Evolutionary conservation across 1,140 invertebrate species (phyloP).

Genomic region (Penaeus japonicus): DNA sequence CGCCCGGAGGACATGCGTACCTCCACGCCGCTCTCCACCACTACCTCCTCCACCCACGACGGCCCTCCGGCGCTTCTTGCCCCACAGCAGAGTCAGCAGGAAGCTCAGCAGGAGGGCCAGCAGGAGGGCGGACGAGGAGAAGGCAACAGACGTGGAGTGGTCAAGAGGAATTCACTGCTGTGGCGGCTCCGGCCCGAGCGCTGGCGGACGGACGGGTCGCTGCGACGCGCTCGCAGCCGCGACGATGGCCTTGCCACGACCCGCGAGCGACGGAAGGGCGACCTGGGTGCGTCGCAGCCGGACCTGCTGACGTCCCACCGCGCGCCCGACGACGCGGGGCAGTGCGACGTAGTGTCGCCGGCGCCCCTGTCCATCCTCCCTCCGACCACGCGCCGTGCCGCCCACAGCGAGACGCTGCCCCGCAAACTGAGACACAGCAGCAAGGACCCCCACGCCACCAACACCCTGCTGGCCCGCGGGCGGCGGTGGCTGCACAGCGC

Average conservation of each 20-base stretch:
- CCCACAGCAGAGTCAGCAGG: not conserved
- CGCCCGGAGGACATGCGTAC: constrained; percentile 39
- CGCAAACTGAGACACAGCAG: constrained; percentile 42
- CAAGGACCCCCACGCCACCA: constrained; percentile 32
- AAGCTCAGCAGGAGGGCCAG: not conserved
- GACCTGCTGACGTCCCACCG: constrained; percentile 57
- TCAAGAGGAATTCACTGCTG: constrained; percentile 37
- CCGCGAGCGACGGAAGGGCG: constrained; percentile 37
- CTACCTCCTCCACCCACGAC: not conserved
- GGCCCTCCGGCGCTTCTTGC: not conserved
- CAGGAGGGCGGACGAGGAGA: not conserved
- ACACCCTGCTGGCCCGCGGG: constrained; percentile 50
- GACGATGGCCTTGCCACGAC: constrained; percentile 51
- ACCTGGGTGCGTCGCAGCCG: constrained; percentile 56
- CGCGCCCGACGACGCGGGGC: constrained; percentile 30
- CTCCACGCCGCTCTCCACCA: constrained; percentile 38
- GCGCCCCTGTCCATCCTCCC: constrained; percentile 55
- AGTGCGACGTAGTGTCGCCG: constrained; percentile 40
- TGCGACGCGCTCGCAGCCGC: constrained; percentile 52
- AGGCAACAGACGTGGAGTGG: not conserved
- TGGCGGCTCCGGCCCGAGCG: constrained; percentile 44
- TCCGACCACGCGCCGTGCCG: constrained; percentile 49
- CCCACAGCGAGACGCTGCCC: constrained; percentile 53
- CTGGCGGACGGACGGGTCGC: constrained; percentile 41
- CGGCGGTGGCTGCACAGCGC: constrained; percentile 51